Percentiles rank a stretch among this genome's conserved stretches.
These are phyloP conservation scores for Drosophila mayaguana DNA, from an alignment of 2,888 invertebrate species.

Conservation along the genomic window DNA sequence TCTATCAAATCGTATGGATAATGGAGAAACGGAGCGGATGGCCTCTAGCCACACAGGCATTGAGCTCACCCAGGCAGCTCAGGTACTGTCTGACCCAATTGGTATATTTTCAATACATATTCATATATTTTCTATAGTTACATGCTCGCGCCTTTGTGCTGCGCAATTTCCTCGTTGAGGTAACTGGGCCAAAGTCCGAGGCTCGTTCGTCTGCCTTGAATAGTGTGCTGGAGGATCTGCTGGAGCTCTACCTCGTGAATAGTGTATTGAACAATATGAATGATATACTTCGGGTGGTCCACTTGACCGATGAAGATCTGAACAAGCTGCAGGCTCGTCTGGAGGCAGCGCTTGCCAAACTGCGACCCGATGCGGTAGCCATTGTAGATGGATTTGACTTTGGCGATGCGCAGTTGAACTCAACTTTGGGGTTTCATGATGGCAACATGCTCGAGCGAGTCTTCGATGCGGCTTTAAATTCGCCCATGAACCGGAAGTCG, in stretches of 20 bases:
- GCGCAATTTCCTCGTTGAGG: slow-evolving; percentile 90
- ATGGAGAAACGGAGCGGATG: slow-evolving; percentile 89
- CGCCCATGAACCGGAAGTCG: slow-evolving; percentile 92
- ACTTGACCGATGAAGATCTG: slow-evolving; percentile 72
- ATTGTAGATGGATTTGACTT: slow-evolving; percentile 97
- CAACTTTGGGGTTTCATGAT: slow-evolving; percentile 92
- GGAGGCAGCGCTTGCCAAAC: slow-evolving; percentile 88
- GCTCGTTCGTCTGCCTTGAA: slow-evolving; percentile 87
- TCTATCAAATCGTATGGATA: slow-evolving; percentile 89
- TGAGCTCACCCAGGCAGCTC: slow-evolving; percentile 92
- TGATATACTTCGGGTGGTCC: slow-evolving; percentile 89
- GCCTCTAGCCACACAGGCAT: slow-evolving; percentile 96
- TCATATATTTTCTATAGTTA: slow-evolving; percentile 86
- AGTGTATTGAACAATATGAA: slow-evolving; percentile 90
- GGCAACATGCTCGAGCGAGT: slow-evolving; percentile 93
- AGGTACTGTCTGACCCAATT: slow-evolving; percentile 86
- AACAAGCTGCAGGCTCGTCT: slow-evolving; percentile 89
- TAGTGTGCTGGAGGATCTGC: slow-evolving; percentile 89
- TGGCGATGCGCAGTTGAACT: slow-evolving; percentile 90
- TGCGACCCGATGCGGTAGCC: slow-evolving; percentile 95
- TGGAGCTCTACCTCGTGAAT: slow-evolving; percentile 91
- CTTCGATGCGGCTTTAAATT: slow-evolving; percentile 91
- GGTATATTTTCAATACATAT: background rate
- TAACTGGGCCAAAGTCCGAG: slow-evolving; percentile 87
- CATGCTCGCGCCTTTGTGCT: slow-evolving; percentile 93